Percentiles rank a stretch among this genome's conserved stretches.
Conservation (phyloP, 2,113 vertebrate genomes). For the Sorex araneus region DNA sequence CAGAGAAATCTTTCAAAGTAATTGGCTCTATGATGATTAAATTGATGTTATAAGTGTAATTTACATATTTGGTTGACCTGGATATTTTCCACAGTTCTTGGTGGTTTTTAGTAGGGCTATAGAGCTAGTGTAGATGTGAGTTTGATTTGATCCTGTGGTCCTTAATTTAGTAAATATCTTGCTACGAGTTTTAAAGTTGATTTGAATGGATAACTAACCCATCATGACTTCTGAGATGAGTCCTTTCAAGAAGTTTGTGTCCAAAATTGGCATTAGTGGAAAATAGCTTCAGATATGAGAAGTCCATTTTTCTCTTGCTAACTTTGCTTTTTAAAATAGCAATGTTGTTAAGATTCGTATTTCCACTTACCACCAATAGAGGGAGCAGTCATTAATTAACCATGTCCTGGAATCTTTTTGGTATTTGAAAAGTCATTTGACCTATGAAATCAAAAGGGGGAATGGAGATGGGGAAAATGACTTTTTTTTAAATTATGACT, state of each 20-base stretch:
- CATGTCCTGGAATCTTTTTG: constrained; percentile 50
- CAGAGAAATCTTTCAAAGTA: constrained; percentile 71
- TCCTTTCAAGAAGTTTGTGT: constrained; percentile 40
- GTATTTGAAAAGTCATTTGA: constrained; percentile 65
- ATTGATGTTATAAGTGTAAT: constrained; percentile 72
- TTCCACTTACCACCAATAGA: constrained; percentile 74
- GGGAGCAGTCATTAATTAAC: constrained; percentile 76
- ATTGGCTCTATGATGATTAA: constrained; percentile 62
- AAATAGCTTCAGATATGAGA: constrained; percentile 53
- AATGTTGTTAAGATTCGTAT: constrained; percentile 53
- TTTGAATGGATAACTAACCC: constrained; percentile 65
- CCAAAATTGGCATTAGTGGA: constrained; percentile 43
- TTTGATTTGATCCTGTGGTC: constrained; percentile 56
- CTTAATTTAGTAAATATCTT: constrained; percentile 70
- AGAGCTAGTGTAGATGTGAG: constrained; percentile 57
- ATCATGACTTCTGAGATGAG: constrained; percentile 53
- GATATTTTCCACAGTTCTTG: constrained; percentile 65
- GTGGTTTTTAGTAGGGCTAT: constrained; percentile 64
- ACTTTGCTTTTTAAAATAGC: constrained; percentile 55
- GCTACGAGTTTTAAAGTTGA: constrained; percentile 63
- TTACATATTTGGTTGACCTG: constrained; percentile 65
- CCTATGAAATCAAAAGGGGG: constrained; percentile 40
- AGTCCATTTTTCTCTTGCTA: constrained; percentile 16
- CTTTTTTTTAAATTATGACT: not conserved
- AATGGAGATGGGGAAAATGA: not conserved